Evolutionary conservation across 2,113 vertebrate genomes (phyloP).

Genomic region (Peromyscus maniculatus): DNA sequence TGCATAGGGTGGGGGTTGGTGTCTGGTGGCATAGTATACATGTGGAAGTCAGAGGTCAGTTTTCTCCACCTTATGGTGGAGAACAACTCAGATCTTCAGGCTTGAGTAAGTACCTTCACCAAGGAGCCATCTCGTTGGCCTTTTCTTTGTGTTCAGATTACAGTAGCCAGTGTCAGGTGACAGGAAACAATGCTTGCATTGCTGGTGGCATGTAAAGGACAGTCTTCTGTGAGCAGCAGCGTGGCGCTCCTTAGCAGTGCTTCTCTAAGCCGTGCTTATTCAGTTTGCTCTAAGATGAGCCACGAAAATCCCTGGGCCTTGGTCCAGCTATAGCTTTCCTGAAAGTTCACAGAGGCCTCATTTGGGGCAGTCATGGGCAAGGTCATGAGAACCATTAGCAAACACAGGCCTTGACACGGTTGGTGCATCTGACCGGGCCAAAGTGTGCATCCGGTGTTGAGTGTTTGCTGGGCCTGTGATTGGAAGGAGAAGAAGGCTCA

Average conservation of each 20-base stretch:
- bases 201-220: not conserved
- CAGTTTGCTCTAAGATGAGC: not conserved
- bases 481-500: not conserved
- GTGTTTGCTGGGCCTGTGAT: not conserved
- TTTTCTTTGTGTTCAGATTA: not conserved
- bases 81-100: not conserved
- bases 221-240: not conserved
- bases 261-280: not conserved
- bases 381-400: not conserved
- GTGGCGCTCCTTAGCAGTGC: not conserved
- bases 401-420: not conserved
- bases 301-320: not conserved
- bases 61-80: not conserved
- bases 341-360: not conserved
- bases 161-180: not conserved
- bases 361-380: conserved; percentile 37
- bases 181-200: not conserved
- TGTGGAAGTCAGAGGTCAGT: not conserved
- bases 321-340: not conserved
- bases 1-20: not conserved
- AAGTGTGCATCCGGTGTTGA: not conserved
- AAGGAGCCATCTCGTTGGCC: not conserved
- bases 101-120: not conserved
- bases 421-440: not conserved
- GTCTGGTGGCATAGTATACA: not conserved